Evolutionary conservation across 2,888 invertebrate species (phyloP).

Genomic region (Prenolepis imparis): DNA sequence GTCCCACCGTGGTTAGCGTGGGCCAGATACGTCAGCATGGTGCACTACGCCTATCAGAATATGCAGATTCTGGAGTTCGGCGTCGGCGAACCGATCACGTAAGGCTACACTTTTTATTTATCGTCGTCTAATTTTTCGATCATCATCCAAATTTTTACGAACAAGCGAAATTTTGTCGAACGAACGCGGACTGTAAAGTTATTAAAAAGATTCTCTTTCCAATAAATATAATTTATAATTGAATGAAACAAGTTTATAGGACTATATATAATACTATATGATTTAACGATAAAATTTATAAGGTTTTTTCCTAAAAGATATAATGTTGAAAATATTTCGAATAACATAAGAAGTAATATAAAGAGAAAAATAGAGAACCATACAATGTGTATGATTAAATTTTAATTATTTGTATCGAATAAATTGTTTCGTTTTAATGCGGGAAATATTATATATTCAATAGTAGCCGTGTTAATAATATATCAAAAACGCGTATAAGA

Average conservation of each 20-base stretch:
- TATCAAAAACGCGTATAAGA: not conserved
- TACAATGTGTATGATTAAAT: not conserved
- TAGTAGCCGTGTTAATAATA: not conserved
- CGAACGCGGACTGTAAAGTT: not conserved
- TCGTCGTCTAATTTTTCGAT: not conserved
- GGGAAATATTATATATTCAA: too few relatives aligned
- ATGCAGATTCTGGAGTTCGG: constrained; percentile 93
- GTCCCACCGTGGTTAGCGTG: constrained; percentile 92
- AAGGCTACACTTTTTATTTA: constrained; percentile 80
- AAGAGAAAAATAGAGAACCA: not conserved
- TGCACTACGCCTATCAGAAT: constrained; percentile 93
- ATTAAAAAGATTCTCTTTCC: not conserved
- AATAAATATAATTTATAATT: not conserved
- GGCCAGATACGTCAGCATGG: constrained; percentile 92
- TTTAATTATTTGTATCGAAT: not conserved
- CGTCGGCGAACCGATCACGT: constrained; percentile 90
- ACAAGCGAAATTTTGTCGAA: not conserved
- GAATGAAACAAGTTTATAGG: not conserved
- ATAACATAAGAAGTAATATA: not conserved
- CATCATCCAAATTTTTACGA: not conserved
- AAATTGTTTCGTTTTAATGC: not conserved
- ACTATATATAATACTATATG: not conserved
- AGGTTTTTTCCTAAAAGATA: not conserved
- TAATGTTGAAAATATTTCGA: not conserved
- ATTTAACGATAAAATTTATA: not conserved